Base-by-base conservation (phyloP, 2,888 invertebrate genomes). In the Pasiphila rectangulata region DNA sequence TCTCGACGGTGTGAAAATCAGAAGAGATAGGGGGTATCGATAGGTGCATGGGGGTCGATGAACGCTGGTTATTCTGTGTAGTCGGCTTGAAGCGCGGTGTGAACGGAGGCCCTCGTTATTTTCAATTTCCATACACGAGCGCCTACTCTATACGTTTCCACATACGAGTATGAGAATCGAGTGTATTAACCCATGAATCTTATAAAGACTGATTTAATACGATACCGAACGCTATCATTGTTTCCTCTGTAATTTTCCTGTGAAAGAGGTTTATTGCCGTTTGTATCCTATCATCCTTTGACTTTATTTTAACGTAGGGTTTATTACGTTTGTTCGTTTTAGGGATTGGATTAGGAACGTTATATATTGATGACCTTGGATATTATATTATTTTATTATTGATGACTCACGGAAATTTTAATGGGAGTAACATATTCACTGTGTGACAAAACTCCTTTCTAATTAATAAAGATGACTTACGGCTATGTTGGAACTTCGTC, bases 61-160 rank as follows among this genome's bases (percentile, higher is more conserved):
- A 72, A 65, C 57, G 69, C 67, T 83, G 85, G 86, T 70, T 64
- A 72, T 61, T 60, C 67, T 70, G 74, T 68, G 72, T 74, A 83
- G 79, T 75, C 79, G 78, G 81, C 79, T 77, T 79, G 80, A 77
- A 75, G 83, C 82, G 79, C 79, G 76, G 79, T 81, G 81, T 79
- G 85, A 85, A 84, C 83, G 78, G 75, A 73, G 78, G 78, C 73
- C 75, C 84, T 87, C 87, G 84, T 87, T 87, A 88, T 87, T 88
- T 87, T 86, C 86, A 86, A 88, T 88, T 87, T 87, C 84, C 85
- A 84, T 84, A 84, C 83, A 81, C 81, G 79, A 80, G 75, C 83
- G 72, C 78, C 82, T 79, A 73, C 72, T 72, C 76, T 82, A 69
- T 78, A 80, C 75, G 70, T 79, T 79, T 79, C 79, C 76, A 75